These are phyloP conservation scores for Argya squamiceps DNA, from an alignment of 2,797 vertebrate genomes.

Conservation along the genomic window DNA sequence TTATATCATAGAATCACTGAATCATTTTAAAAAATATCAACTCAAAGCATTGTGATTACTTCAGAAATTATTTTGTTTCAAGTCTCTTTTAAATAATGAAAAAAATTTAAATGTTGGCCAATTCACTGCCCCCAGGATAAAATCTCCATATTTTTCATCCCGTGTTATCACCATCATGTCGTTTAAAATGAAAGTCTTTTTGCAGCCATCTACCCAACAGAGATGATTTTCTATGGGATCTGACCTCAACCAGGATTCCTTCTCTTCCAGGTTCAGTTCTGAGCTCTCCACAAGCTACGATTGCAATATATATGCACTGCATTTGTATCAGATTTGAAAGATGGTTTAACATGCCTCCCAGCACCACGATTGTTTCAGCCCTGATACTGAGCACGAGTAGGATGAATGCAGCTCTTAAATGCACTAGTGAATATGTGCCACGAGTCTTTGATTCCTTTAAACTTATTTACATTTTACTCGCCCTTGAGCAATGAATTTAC, in stretches of 20 bases:
- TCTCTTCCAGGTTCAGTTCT: slow-evolving; percentile 11
- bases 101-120: background rate
- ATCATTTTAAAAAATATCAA: background rate
- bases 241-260: slow-evolving; percentile 21
- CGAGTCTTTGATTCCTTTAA: slow-evolving; percentile 60
- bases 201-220: background rate
- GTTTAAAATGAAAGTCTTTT: background rate
- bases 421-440: slow-evolving; percentile 51
- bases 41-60: background rate
- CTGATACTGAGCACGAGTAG: slow-evolving; percentile 44
- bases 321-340: slow-evolving; percentile 65
- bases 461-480: slow-evolving; percentile 62
- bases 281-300: slow-evolving; percentile 44
- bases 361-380: slow-evolving; percentile 36
- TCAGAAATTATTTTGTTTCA: background rate
- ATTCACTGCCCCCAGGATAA: background rate
- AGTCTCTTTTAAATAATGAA: background rate
- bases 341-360: slow-evolving; percentile 67
- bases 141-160: background rate
- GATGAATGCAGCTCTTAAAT: slow-evolving; percentile 56
- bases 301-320: background rate
- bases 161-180: background rate
- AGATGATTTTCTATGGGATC: background rate
- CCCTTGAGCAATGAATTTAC: slow-evolving; percentile 58
- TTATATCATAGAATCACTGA: background rate